Conservation (phyloP, 2,113 vertebrate species). For the Psettodes erumei region DNA sequence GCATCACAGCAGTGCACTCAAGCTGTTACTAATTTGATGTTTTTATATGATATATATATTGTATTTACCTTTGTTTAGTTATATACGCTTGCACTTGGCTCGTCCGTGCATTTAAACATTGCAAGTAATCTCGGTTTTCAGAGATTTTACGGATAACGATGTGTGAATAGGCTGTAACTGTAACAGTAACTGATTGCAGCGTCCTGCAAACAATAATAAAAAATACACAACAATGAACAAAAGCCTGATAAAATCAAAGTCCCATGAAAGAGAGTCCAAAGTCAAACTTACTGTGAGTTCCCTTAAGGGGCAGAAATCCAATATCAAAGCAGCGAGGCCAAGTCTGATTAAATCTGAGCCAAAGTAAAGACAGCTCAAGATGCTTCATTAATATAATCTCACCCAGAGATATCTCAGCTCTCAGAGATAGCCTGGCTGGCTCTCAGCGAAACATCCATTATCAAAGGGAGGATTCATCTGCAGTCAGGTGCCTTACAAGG, state of each 20-base stretch:
- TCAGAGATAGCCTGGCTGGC: neutral
- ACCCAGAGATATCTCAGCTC: constrained; percentile 1
- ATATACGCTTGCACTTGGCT: neutral
- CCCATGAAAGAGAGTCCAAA: constrained; percentile 33
- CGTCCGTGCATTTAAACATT: neutral
- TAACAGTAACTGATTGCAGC: neutral
- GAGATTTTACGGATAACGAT: no score
- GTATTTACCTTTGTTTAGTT: no score
- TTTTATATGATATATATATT: no score
- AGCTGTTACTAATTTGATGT: neutral
- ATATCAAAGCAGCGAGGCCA: constrained; percentile 13
- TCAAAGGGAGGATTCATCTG: neutral
- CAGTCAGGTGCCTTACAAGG: neutral
- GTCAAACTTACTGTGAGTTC: constrained; percentile 17
- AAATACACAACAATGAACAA: neutral
- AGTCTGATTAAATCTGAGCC: constrained; percentile 31
- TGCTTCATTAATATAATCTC: constrained; percentile 33
- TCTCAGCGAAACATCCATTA: constrained; percentile 4
- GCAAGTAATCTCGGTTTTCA: neutral
- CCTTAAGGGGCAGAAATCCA: constrained; percentile 16
- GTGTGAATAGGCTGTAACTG: no score
- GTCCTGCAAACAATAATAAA: neutral
- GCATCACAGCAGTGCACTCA: neutral
- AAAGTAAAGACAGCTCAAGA: constrained; percentile 28
- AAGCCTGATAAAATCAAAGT: neutral